A percentile compares a stretch with the other conserved stretches of the same genome.
Evolutionary conservation across 2,797 vertebrate species (phyloP).

Genomic region (Myripristis murdjan): DNA sequence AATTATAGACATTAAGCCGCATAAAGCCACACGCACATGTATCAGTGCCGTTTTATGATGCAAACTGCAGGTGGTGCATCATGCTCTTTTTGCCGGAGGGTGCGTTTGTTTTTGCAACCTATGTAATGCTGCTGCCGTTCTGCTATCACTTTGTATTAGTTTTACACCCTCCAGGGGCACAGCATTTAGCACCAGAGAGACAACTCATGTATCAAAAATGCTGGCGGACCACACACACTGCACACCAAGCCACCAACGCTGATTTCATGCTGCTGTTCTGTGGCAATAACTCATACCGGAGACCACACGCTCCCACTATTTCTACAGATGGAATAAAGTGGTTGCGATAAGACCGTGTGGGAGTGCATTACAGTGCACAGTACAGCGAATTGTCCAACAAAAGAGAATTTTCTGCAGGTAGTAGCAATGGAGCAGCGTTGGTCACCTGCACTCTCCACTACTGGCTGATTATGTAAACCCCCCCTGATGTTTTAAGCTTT

Average conservation of each 20-base stretch:
- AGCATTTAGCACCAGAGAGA: slow-evolving; percentile 76
- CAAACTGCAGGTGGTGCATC: slow-evolving; percentile 30
- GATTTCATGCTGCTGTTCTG: slow-evolving; percentile 78
- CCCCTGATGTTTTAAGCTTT: background rate
- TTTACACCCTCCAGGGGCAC: slow-evolving; percentile 61
- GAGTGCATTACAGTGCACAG: slow-evolving; percentile 66
- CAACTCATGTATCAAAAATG: slow-evolving; percentile 62
- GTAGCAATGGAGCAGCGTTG: slow-evolving; percentile 40
- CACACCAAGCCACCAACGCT: slow-evolving; percentile 71
- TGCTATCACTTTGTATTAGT: slow-evolving; percentile 64
- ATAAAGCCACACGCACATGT: background rate
- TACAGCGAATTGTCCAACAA: slow-evolving; percentile 51
- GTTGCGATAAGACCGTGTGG: slow-evolving; percentile 72
- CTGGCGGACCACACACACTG: slow-evolving; percentile 73
- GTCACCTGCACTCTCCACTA: slow-evolving; percentile 41
- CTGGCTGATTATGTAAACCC: slow-evolving; percentile 13
- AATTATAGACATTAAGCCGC: slow-evolving; percentile 11
- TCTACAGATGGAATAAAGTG: slow-evolving; percentile 73
- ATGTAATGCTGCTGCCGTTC: slow-evolving; percentile 51
- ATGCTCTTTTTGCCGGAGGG: slow-evolving; percentile 17
- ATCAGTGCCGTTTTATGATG: background rate
- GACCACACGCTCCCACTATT: slow-evolving; percentile 75
- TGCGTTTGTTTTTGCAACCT: slow-evolving; percentile 45
- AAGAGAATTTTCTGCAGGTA: slow-evolving; percentile 64
- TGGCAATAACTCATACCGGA: slow-evolving; percentile 74